These are phyloP conservation scores for Siniperca knerii DNA, from an alignment of 2,113 vertebrate genomes.

Conservation along the genomic window DNA sequence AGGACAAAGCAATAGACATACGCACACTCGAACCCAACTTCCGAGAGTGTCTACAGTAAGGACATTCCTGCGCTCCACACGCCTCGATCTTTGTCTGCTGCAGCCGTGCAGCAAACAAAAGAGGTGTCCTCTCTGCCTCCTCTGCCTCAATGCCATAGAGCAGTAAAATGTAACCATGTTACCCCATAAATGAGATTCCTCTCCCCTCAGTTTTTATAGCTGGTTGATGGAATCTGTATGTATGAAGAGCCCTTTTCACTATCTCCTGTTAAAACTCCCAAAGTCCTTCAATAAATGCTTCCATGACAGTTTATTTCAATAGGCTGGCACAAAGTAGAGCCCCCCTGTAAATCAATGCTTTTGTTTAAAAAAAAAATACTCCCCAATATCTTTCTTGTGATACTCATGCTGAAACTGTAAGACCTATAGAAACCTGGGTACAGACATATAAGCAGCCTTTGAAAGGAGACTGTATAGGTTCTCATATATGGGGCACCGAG, in stretches of 20 bases:
- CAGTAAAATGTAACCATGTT: conserved; percentile 78
- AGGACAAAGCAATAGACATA: conserved; percentile 80
- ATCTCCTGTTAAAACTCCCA: conserved; percentile 72
- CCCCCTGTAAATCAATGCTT: conserved; percentile 73
- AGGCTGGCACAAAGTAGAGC: conserved; percentile 50
- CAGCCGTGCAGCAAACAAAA: conserved; percentile 70
- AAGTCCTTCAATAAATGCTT: conserved; percentile 77
- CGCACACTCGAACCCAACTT: conserved; percentile 76
- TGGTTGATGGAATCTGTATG: conserved; percentile 72
- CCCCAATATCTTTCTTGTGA: conserved; percentile 67
- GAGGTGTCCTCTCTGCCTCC: conserved; percentile 66
- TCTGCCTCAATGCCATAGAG: conserved; percentile 68
- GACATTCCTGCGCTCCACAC: conserved; percentile 76
- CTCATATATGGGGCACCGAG: conserved; percentile 60
- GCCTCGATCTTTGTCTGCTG: conserved; percentile 75
- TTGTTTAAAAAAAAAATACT: conserved; percentile 68
- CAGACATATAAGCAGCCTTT: conserved; percentile 65
- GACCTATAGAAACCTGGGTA: conserved; percentile 67
- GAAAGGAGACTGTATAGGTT: conserved; percentile 70
- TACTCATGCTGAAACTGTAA: conserved; percentile 61
- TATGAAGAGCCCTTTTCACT: conserved; percentile 72
- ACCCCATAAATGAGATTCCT: conserved; percentile 70
- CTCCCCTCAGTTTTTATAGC: conserved; percentile 75
- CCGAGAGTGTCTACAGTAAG: conserved; percentile 81
- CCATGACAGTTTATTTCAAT: conserved; percentile 75